phyloP scores from a whole-genome alignment of 2,797 vertebrate genomes.

The Meriones psammophilus region DNA sequence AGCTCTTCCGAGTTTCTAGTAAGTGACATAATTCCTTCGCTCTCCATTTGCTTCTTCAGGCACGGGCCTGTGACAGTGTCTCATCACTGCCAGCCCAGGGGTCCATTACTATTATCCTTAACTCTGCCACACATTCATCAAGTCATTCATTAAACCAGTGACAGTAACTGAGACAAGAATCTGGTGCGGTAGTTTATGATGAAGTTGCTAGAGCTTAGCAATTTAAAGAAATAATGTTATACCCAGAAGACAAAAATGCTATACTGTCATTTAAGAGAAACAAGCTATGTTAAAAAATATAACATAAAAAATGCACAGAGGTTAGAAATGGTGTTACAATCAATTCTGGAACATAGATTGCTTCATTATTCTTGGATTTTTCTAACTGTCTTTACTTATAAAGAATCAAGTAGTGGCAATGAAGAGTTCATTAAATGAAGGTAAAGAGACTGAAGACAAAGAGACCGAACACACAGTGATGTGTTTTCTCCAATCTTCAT shows the following conservation, averaged over 20 bases:
- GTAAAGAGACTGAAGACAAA: neutral
- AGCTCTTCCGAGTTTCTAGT: neutral
- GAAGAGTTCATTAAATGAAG: neutral
- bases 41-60: neutral
- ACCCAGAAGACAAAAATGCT: conserved; percentile 26
- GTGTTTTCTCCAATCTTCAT: neutral
- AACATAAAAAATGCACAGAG: conserved; percentile 35
- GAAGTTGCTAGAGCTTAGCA: neutral
- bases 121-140: conserved; percentile 3
- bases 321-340: neutral
- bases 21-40: neutral
- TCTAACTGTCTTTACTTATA: neutral
- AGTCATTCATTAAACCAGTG: neutral
- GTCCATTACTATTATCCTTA: neutral
- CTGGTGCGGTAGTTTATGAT: conserved; percentile 40
- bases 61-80: neutral
- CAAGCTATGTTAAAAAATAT: neutral
- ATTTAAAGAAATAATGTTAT: neutral
- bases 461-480: neutral
- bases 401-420: neutral
- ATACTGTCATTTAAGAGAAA: conserved; percentile 52
- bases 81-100: neutral
- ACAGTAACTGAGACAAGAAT: conserved; percentile 1
- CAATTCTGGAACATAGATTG: conserved; percentile 32
- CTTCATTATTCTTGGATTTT: conserved; percentile 29